Conservation (phyloP, 2,888 invertebrate species). For the Mythimna ferrago region DNA sequence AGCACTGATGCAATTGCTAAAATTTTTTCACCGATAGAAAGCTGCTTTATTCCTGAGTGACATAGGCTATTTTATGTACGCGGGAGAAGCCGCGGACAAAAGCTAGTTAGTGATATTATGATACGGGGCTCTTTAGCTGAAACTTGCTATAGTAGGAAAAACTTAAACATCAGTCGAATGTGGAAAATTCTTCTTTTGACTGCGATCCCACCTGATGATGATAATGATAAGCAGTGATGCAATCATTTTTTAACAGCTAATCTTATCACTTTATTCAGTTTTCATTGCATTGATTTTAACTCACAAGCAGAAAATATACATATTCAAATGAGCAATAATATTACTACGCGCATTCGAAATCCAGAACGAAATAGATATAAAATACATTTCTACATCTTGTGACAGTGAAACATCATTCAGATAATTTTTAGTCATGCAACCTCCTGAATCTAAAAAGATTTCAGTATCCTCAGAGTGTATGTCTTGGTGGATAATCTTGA, state of each 20-base stretch:
- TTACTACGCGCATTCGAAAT: conserved; percentile 5
- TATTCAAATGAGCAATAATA: conserved; percentile 3
- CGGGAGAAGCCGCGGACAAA: too few relatives aligned
- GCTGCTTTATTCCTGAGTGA: too few relatives aligned
- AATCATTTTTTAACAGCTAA: background rate
- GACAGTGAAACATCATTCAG: conserved; percentile 47
- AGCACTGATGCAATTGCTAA: too few relatives aligned
- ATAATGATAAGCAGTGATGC: too few relatives aligned
- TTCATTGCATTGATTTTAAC: background rate
- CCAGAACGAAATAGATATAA: conserved; percentile 25
- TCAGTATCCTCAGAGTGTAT: conserved; percentile 58
- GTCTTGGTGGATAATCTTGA: conserved; percentile 73
- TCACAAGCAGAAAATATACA: background rate
- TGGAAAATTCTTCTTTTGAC: too few relatives aligned
- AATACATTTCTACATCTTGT: conserved; percentile 37
- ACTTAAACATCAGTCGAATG: background rate
- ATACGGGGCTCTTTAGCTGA: too few relatives aligned
- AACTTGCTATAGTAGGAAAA: background rate
- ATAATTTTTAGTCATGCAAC: conserved; percentile 56
- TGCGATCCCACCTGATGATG: too few relatives aligned
- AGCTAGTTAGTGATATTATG: background rate
- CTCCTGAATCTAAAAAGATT: conserved; percentile 51
- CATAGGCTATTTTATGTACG: too few relatives aligned
- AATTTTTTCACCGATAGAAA: too few relatives aligned
- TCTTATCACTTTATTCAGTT: background rate